phyloP scores from a whole-genome alignment of 2,113 vertebrate genomes.

The Equus przewalskii region DNA sequence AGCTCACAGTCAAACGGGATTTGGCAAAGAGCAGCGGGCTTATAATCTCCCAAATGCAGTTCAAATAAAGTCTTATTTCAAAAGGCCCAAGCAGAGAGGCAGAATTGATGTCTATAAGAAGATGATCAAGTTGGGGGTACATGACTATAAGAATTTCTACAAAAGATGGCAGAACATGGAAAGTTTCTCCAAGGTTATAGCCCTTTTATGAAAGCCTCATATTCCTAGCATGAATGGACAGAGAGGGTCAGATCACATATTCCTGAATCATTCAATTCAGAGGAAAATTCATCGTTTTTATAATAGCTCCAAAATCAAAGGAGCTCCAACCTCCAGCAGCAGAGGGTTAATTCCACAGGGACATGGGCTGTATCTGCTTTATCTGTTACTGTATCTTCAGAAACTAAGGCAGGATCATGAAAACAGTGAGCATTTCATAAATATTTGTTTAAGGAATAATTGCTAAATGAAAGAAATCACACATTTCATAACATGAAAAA shows the following conservation, averaged over 20 bases:
- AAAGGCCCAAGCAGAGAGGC: neutral
- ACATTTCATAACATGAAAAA: slow-evolving; percentile 2
- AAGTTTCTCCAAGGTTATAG: neutral
- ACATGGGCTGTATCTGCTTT: neutral
- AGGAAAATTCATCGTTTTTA: neutral
- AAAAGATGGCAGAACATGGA: neutral
- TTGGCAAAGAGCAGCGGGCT: neutral
- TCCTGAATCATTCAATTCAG: neutral
- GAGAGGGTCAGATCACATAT: neutral
- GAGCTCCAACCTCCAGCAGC: neutral
- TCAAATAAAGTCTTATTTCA: neutral
- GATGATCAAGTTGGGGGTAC: neutral
- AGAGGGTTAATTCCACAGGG: neutral
- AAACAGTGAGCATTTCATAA: neutral
- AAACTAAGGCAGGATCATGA: neutral
- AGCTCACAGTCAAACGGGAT: neutral
- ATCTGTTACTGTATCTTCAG: neutral
- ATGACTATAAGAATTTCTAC: neutral
- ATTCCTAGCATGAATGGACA: neutral
- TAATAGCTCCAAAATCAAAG: neutral
- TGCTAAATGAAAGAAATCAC: slow-evolving; percentile 52
- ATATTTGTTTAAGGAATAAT: slow-evolving; percentile 41
- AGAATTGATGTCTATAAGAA: neutral
- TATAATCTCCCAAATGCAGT: neutral
- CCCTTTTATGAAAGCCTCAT: neutral